Percentiles rank a stretch among this genome's conserved stretches.
Conservation (phyloP, 2,888 invertebrate species). For the Agrypnus murinus region DNA sequence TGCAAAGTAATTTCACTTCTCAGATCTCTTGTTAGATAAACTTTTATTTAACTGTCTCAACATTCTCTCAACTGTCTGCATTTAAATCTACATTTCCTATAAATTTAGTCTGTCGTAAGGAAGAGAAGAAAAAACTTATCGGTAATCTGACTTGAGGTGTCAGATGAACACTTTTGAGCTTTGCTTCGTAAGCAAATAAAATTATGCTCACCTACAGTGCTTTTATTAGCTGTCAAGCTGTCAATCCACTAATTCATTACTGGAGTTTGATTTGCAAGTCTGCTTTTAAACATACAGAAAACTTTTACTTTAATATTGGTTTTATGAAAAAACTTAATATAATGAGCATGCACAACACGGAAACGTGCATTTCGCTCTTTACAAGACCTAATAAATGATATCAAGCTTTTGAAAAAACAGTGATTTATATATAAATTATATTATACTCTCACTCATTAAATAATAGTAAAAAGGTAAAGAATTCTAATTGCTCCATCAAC, state of each 20-base stretch:
- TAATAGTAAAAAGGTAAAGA: no score
- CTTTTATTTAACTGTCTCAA: slow-evolving; percentile 24
- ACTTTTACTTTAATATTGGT: no score
- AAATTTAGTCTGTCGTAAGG: slow-evolving; percentile 22
- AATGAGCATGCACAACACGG: no score
- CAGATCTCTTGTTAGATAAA: slow-evolving; percentile 3
- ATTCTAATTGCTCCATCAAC: no score
- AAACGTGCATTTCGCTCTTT: no score
- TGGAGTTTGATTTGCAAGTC: not conserved
- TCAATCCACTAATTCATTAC: slow-evolving; percentile 67
- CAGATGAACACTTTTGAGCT: slow-evolving; percentile 60
- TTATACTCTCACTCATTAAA: no score
- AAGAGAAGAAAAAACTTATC: slow-evolving; percentile 45
- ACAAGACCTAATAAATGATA: no score
- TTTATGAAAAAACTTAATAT: no score
- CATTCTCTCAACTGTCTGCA: slow-evolving; percentile 22
- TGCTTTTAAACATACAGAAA: not conserved
- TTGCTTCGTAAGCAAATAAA: slow-evolving; percentile 64
- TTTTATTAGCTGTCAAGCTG: slow-evolving; percentile 68
- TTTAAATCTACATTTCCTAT: slow-evolving; percentile 37
- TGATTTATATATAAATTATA: no score
- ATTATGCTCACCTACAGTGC: slow-evolving; percentile 64
- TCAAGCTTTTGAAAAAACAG: no score
- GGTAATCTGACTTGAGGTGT: slow-evolving; percentile 53
- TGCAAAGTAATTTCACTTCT: slow-evolving; percentile 10